Percentiles rank a stretch among this genome's conserved stretches.
Conservation (phyloP, 2,888 invertebrate genomes). For the Dynastes tityus region DNA sequence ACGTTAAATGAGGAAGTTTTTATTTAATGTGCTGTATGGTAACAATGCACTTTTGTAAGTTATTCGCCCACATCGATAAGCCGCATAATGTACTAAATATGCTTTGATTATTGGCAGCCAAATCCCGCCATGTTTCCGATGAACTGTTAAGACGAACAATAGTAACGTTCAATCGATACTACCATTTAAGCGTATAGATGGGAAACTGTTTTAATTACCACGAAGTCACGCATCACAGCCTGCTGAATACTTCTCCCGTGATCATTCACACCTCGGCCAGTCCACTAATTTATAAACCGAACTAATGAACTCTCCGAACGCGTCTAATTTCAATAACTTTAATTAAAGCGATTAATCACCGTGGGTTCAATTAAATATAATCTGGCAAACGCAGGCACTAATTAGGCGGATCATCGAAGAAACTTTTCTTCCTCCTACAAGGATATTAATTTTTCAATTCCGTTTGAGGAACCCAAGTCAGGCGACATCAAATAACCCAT, state of each 20-base stretch:
- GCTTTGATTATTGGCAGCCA: neutral
- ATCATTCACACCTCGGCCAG: slow-evolving; percentile 59
- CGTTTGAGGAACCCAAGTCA: slow-evolving; percentile 15
- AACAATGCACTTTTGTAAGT: neutral
- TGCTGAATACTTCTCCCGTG: slow-evolving; percentile 35
- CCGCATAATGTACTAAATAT: neutral
- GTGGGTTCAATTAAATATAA: slow-evolving; percentile 51
- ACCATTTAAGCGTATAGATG: slow-evolving; percentile 31
- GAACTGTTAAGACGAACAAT: slow-evolving; percentile 38
- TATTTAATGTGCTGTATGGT: too few species aligned
- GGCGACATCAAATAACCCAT: slow-evolving; percentile 28
- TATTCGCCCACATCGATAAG: neutral
- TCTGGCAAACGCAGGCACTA: slow-evolving; percentile 42
- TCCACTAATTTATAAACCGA: slow-evolving; percentile 61
- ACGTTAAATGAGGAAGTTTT: too few species aligned
- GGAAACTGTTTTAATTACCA: slow-evolving; percentile 51
- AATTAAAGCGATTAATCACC: slow-evolving; percentile 65
- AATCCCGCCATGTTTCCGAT: neutral
- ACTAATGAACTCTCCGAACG: slow-evolving; percentile 60
- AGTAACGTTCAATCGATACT: slow-evolving; percentile 35
- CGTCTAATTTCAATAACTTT: slow-evolving; percentile 65
- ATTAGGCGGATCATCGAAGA: slow-evolving; percentile 36
- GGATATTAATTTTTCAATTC: slow-evolving; percentile 38
- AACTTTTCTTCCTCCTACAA: slow-evolving; percentile 23
- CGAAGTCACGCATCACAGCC: slow-evolving; percentile 47